Evolutionary conservation across 2,888 invertebrate species (phyloP), one percentile per base, ranked within the genome.

Genomic region (Papilio protenor): DNA sequence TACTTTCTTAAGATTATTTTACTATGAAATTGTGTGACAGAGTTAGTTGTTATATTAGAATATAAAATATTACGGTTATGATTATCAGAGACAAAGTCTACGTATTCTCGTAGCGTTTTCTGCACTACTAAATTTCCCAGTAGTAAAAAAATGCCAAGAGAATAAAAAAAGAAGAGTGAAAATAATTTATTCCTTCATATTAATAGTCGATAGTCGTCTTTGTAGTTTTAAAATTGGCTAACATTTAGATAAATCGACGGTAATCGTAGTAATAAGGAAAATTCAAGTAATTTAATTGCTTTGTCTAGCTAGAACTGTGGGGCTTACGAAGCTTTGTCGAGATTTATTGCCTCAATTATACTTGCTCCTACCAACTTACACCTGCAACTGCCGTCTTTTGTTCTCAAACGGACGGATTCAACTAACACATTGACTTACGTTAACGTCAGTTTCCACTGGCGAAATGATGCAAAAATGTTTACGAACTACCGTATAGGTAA

Each of bases 341-440:
- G 90, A 94, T 93, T 94, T 94, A 94, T 93, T 87, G 87, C 89
- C 86, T 87, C 92, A 92, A 94, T 94, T 94, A 94, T 89, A 91
- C 88, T 90, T 86, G 87, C 87, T 84, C 86, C 82, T 86, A 81
- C 85, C 81, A 83, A 80, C 82, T 80, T 87, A 86, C 88, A 89
- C 89, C 90, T 90, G 89, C 83, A 84, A 82, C 83, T 81, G 80
- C 80, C 86, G 85, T 87, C 88, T 88, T 86, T 88, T 87, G 85
- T 84, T 84, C 84, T 90, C 86, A 88, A 85, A 82, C 85, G 86
- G 88, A 88, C 87, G 86, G 82, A 83, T 82, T 83, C 82, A 80
- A 83, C 80, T 83, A 85, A 85, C 84, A 81, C 80, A 81, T 77
- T 77, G 73, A 70, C 73, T 77, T 74, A 66, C 55, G 49, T 45